phyloP scores from a whole-genome alignment of 2,113 vertebrate species.

The Uria aalge region DNA sequence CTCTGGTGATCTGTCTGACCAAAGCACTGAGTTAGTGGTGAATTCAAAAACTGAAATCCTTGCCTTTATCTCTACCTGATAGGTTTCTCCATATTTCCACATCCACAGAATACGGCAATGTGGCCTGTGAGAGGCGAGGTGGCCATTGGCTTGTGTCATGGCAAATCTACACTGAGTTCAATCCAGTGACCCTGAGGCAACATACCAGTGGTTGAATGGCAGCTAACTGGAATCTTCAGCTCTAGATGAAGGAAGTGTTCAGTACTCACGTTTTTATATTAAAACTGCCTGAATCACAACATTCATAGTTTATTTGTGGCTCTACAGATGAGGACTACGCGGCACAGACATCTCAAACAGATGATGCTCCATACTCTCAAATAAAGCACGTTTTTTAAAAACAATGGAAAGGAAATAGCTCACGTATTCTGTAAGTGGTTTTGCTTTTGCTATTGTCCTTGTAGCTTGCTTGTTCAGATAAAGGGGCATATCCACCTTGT shows the following conservation, averaged over 20 bases:
- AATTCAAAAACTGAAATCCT: neutral
- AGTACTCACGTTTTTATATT: neutral
- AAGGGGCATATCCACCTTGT: neutral
- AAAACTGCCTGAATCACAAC: neutral
- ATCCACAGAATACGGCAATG: neutral
- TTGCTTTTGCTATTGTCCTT: neutral
- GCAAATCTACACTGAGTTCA: neutral
- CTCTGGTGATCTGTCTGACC: neutral
- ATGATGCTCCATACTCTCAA: neutral
- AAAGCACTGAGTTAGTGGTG: neutral
- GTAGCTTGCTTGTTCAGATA: neutral
- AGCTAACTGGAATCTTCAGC: neutral
- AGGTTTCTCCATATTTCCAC: neutral
- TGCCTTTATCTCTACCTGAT: neutral
- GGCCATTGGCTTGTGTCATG: neutral
- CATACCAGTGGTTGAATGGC: fast-evolving
- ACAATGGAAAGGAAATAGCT: neutral
- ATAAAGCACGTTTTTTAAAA: neutral
- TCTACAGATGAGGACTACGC: neutral
- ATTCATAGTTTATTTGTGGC: neutral
- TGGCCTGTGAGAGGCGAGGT: neutral
- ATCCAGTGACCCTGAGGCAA: neutral
- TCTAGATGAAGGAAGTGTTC: neutral
- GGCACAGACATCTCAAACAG: neutral
- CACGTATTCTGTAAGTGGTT: neutral